phyloP scores from a whole-genome alignment of 2,797 vertebrate genomes.

The Sebastes minor region DNA sequence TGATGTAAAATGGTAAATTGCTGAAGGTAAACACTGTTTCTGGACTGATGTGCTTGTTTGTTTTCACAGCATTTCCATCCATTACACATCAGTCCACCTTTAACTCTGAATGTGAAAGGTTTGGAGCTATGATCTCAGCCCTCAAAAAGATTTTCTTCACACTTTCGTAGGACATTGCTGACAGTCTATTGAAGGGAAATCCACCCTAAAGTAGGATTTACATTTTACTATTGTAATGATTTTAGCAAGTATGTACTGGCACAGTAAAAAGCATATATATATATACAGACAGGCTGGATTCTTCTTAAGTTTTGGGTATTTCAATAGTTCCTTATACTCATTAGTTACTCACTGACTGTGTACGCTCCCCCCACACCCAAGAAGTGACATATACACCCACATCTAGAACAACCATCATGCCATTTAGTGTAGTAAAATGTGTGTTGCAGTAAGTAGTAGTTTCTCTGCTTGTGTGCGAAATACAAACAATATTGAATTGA shows the following conservation, averaged over 20 bases:
- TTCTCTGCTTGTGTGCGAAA: neutral
- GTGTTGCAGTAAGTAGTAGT: neutral
- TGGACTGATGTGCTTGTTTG: conserved; percentile 1
- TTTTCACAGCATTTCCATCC: conserved; percentile 1
- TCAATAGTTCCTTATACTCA: too few relatives aligned
- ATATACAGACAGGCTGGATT: too few relatives aligned
- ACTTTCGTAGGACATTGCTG: neutral
- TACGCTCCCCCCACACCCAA: too few relatives aligned
- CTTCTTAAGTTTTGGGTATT: too few relatives aligned
- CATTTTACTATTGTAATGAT: neutral
- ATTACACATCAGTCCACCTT: neutral
- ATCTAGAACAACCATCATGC: too few relatives aligned
- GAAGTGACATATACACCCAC: too few relatives aligned
- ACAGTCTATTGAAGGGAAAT: neutral
- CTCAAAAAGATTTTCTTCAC: neutral
- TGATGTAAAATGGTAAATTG: neutral
- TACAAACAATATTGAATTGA: neutral
- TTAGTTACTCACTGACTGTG: too few relatives aligned
- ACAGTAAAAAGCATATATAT: neutral
- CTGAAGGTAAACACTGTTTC: conserved; percentile 18
- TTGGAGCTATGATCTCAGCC: conserved; percentile 21
- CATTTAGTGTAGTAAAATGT: too few relatives aligned
- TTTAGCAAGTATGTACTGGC: neutral
- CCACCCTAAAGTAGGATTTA: neutral
- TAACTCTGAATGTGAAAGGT: neutral